Evolutionary conservation across 2,888 invertebrate species (phyloP), one percentile per base, ranked within the genome.

Genomic region (Flexamia atlantica): DNA sequence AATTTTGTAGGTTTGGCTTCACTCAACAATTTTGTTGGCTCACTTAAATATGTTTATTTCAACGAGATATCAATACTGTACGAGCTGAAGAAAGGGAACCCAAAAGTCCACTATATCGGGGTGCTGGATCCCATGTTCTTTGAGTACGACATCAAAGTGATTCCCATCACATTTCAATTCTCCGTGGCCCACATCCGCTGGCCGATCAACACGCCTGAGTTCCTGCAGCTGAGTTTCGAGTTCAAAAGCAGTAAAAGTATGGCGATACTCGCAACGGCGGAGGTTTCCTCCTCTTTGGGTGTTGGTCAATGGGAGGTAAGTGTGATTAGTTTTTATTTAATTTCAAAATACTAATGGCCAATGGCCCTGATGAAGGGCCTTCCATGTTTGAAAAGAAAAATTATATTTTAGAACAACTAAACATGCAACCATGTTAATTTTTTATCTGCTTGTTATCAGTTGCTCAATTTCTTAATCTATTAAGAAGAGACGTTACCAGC

Each of bases 41-140:
- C 96, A 87, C 90, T 98, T 50, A 97, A 97, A 89, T 97, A 97
- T 89, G 97, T 98, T 72, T 98, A 97, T 90, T 97, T 97, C 90
- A 98, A 98, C 90, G 97, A 97, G 89, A 95, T 97, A 40, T 97
- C 97, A 0, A 96, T 98, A 86, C 92, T 98, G 85, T 97, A 97
- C 89, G 97, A 97, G 89, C 90, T 98, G 85, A 95, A 96, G 88
- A 94, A 95, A 88, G 94, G 94, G 87, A 97, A 96, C 90, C 96
- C 96, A 30, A 97, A 97, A 92, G 96, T 96, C 14, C 95, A 95
- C 89, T 95, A 95, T 89, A 95, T 95, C 87, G 93, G 96, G 53
- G 94, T 96, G 9, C 90, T 97, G 86, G 94, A 95, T 88, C 96
- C 97, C 2, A 96, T 97, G 89, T 97, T 96, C 88, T 94, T 94